Evolutionary conservation across 1,140 invertebrate species (phyloP), one percentile per base, ranked within the genome.

Genomic region (Zaprionus vittiger): DNA sequence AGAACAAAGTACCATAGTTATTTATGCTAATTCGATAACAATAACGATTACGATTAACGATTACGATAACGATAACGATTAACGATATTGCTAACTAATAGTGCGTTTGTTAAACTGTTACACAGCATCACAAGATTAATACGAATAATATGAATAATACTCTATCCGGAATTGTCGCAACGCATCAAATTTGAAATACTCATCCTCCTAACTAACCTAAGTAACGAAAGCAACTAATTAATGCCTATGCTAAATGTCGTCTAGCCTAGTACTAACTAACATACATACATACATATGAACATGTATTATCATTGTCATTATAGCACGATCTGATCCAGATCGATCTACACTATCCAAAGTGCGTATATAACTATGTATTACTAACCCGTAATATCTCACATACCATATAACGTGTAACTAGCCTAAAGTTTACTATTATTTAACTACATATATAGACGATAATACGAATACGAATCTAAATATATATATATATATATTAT

Each of bases 161-260:
- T 52, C 66, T 44, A 60, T 57, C 57, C 54, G 66, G 31, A 28
- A 59, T 59, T 49, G 37, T 41, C 66, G 64, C 68, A 60, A 73
- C 64, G 67, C 66, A 71, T 24, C 66, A 41, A 52, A 44, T 70
- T 34, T 22, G 15, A 65, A 72, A 79, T 71, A 71, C 69, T 78
- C 78, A 83, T 87, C 69, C 73, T 73, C 26, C 34, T 41, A 34
- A 67, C 20, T 52, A 31, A 17, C 67, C 54, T 68, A 67, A 77
- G 74, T 81, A 84, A 86, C 83, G 83, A 89, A 89, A 89, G 84
- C 85, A 89, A 89, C 85, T 89, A 89, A 87, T 71, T 66, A 84
- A 81, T 83, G 80, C 85, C 84, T 86, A 84, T 89, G 84, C 84
- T 84, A 89, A 80, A 89, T 89, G 84, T 87, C 77, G 80, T 87